Conservation (phyloP, 2,888 invertebrate genomes). For the Cataglyphis rosenhaueri region DNA sequence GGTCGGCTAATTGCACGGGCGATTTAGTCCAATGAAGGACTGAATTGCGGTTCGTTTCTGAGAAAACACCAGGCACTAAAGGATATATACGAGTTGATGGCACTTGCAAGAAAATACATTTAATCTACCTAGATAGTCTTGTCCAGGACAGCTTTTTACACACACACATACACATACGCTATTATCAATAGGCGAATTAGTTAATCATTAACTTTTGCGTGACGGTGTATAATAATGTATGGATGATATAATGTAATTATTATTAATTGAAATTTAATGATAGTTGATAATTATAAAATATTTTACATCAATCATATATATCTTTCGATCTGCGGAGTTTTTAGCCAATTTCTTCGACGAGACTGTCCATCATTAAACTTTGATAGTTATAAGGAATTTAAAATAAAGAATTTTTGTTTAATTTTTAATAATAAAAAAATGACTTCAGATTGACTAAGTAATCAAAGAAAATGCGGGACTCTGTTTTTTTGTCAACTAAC, state of each 20-base stretch:
- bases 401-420: background rate
- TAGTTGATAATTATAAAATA: background rate
- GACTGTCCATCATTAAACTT: background rate
- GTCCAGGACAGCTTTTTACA: background rate
- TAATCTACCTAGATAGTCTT: background rate
- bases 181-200: background rate
- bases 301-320: background rate
- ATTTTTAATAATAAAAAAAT: background rate
- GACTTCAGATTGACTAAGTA: background rate
- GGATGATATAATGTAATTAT: background rate
- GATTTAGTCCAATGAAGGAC: conserved; percentile 54
- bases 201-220: background rate
- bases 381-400: background rate
- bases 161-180: background rate
- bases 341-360: background rate
- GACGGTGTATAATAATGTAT: background rate
- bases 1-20: conserved; percentile 56
- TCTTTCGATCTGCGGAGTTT: background rate
- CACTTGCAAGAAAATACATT: background rate
- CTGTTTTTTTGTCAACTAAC: background rate
- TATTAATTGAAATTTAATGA: background rate
- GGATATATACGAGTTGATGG: conserved; percentile 50
- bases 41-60: conserved; percentile 45
- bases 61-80: conserved; percentile 32
- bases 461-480: background rate